Base-by-base conservation (phyloP, 2,888 invertebrate genomes). In the Ephialtes manifestator region DNA sequence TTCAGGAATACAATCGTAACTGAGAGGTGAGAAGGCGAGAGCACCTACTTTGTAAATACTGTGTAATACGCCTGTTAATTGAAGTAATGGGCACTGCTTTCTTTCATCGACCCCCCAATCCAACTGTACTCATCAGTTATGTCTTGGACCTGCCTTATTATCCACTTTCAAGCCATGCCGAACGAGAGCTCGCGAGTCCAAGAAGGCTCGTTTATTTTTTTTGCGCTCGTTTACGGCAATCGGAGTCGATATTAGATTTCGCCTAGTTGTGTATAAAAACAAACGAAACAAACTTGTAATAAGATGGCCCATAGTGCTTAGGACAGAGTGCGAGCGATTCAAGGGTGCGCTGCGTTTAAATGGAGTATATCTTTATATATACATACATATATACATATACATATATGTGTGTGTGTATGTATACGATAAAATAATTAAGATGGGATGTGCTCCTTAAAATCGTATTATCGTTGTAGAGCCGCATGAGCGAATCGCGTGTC, bases 31-130 rank as follows among this genome's bases (percentile, higher is more conserved):
- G 88, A 87, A 83, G 85, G 87, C 55, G 70, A 88, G 87, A 90
- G 89, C 90, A 89, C 85, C 89, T 89, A 90, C 83, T 89, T 92
- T 93, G 93, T 93, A 93, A 89, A 93, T 93, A 93, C 80, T 90
- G 91, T 93, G 91, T 93, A 92, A 92, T 92, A 93, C 92, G 92
- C 92, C 92, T 92, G 39, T 79, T 70, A 48, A 70, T 35, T 46
- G 24, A 48, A 88, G 88, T 91, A 79, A 84, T 80, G 75, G 83
- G 84, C 77, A 76, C 81, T 53, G 85, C 84, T 86, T 85, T 78
- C 60, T 78, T 78, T 83, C 85, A 65, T 86, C 86, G 86, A 76
- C 46, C 35, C 20, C 67, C 13, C 20, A 70, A 31, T 65, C 70
- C 72, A 75, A 65, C 65, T 39, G 43, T 39, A 65, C 39, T 70